Conservation (phyloP, 2,113 vertebrate genomes). For the Tauraco erythrolophus region DNA sequence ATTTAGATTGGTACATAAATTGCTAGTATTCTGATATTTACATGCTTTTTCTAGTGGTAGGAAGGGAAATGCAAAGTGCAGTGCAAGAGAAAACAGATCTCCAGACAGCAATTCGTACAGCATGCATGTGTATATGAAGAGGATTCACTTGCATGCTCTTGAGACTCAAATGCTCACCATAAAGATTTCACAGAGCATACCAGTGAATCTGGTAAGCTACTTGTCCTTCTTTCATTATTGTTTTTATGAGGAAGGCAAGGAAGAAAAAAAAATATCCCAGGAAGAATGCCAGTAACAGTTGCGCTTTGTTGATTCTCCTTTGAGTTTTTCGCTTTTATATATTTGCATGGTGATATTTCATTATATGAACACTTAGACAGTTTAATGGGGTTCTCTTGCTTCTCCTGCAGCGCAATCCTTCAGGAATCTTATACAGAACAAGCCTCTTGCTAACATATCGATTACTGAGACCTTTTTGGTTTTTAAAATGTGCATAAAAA, state of each 20-base stretch:
- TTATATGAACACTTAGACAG: neutral
- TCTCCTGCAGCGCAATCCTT: neutral
- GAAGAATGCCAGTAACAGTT: neutral
- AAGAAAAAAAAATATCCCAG: neutral
- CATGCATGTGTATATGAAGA: neutral
- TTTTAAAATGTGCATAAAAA: neutral
- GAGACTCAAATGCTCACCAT: neutral
- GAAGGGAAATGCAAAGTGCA: neutral
- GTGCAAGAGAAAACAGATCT: neutral
- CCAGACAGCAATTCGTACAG: neutral
- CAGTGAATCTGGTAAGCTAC: neutral
- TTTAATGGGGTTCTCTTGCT: neutral
- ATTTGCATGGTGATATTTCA: neutral
- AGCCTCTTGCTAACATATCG: neutral
- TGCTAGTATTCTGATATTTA: neutral
- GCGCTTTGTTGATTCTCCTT: neutral
- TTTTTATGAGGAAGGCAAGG: neutral
- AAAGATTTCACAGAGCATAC: neutral
- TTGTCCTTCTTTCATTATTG: constrained; percentile 1
- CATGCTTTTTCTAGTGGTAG: neutral
- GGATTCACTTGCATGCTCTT: neutral
- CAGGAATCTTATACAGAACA: neutral
- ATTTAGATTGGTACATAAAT: neutral
- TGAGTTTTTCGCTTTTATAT: neutral
- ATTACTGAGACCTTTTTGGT: neutral